Conservation (phyloP, 2,797 vertebrate species). For the Xyrichtys novacula region DNA sequence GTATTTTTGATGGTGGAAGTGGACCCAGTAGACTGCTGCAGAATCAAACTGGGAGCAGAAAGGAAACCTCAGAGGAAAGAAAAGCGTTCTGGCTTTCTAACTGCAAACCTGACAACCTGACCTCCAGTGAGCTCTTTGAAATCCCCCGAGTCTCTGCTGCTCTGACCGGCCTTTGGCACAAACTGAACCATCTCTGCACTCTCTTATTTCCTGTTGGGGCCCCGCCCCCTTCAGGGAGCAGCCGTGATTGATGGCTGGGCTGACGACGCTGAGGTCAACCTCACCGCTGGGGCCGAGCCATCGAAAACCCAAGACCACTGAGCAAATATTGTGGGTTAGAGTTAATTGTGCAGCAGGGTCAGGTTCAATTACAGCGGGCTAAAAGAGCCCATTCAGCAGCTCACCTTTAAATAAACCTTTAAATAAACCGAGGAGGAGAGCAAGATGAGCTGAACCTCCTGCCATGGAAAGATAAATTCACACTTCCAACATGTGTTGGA, state of each 20-base stretch:
- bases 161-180: not conserved
- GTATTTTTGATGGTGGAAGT: not conserved
- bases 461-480: constrained; percentile 32
- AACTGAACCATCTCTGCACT: constrained; percentile 8
- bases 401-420: constrained; percentile 47
- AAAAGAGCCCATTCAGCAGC: constrained; percentile 72
- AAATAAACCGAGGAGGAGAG: constrained; percentile 6
- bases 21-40: not conserved
- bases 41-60: not conserved
- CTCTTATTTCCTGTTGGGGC: constrained; percentile 39
- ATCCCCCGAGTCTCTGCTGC: constrained; percentile 9
- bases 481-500: not conserved
- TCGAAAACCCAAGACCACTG: constrained; percentile 68
- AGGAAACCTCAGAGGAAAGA: not conserved
- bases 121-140: constrained; percentile 7
- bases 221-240: constrained; percentile 13
- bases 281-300: constrained; percentile 60
- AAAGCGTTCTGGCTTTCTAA: not conserved
- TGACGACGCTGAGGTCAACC: constrained; percentile 52
- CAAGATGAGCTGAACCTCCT: constrained; percentile 34
- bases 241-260: constrained; percentile 55
- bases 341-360: constrained; percentile 79
- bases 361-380: constrained; percentile 74
- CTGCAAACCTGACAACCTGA: not conserved
- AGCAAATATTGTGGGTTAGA: constrained; percentile 83